Percentiles rank a stretch among this genome's conserved stretches.
Conservation (phyloP, 2,113 vertebrate genomes). For the Centropristis striata region DNA sequence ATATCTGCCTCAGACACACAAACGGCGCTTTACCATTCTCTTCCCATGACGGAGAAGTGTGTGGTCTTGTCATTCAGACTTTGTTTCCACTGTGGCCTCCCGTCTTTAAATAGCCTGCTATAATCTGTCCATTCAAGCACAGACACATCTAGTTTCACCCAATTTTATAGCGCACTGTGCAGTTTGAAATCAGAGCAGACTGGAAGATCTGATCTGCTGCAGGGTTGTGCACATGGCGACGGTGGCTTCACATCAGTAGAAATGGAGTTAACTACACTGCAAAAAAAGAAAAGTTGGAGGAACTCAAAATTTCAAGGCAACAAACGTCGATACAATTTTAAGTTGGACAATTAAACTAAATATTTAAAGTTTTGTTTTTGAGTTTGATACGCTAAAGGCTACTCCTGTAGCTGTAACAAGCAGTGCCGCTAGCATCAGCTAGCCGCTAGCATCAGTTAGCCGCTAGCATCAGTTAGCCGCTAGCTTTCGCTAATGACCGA, state of each 20-base stretch:
- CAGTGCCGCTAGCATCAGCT: too few relatives aligned
- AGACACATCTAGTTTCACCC: conserved; percentile 48
- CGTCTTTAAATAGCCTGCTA: conserved; percentile 70
- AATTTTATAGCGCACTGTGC: conserved; percentile 31
- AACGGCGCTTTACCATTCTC: not conserved
- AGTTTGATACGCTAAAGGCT: too few relatives aligned
- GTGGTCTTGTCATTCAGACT: conserved; percentile 74
- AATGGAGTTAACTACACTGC: not conserved
- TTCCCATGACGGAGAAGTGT: conserved; percentile 57
- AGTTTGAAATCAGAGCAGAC: conserved; percentile 20
- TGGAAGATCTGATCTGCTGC: conserved; percentile 16
- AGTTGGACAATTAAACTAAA: too few relatives aligned
- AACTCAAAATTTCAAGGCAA: too few relatives aligned
- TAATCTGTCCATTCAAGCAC: conserved; percentile 65
- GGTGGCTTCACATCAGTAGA: conserved; percentile 1
- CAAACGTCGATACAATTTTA: too few relatives aligned
- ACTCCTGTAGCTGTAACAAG: too few relatives aligned
- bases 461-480: too few relatives aligned
- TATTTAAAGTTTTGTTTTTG: too few relatives aligned
- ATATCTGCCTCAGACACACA: conserved; percentile 5
- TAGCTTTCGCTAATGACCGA: too few relatives aligned
- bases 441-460: too few relatives aligned
- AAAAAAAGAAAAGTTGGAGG: too few relatives aligned
- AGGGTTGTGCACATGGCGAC: not conserved
- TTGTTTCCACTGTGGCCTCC: conserved; percentile 66